Evolutionary conservation across 2,797 vertebrate species (phyloP), one percentile per base, ranked within the genome.

Genomic region (Gallirallus australis): DNA sequence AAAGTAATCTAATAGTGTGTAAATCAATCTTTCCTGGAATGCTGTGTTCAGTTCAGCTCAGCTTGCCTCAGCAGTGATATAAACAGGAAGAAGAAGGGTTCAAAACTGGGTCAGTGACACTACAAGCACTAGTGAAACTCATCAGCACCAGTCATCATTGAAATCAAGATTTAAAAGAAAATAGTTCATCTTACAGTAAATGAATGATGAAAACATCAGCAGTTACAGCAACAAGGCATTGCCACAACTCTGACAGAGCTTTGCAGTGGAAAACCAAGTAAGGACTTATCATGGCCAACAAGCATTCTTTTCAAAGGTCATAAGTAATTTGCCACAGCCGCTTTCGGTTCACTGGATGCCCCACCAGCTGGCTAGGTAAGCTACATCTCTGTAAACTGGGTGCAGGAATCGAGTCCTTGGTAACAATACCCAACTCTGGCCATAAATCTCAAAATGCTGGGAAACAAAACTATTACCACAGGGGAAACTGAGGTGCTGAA

Each of bases 1-100:
- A 71, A 86, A 93, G 31, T 63, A 94, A 76, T 75, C 80, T 88
- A 78, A 90, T 91, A 83, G 40, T 84, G 37, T 89, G 39, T 79
- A 94, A 93, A 89, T 94, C 69, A 86, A 5, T 90, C 63, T 84
- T 92, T 96, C 31, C 80, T 89, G 77, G 59, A 69, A 89, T 72
- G 24, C 18, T 82, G 20, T 5, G 3, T 52, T 93, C 72, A 72
- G 8, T 88, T 88, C 80, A 90, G 63, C 56, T 86, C 50, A 72
- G 56, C 50, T 89, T 94, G 59, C 64, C 82, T 72, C 70, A 66
- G 59, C 27, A 79, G 80, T 91, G 42, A 52, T 77, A 66, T 89
- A 94, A 97, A 96, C 93, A 93, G 90, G 92, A 95, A 90, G 50
- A 60, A 85, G 59, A 71, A 86, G 52, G 6, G 90, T 95, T 95